These are phyloP conservation scores for Cetoscarus ocellatus DNA, from an alignment of 2,797 vertebrate genomes.

Conservation along the genomic window DNA sequence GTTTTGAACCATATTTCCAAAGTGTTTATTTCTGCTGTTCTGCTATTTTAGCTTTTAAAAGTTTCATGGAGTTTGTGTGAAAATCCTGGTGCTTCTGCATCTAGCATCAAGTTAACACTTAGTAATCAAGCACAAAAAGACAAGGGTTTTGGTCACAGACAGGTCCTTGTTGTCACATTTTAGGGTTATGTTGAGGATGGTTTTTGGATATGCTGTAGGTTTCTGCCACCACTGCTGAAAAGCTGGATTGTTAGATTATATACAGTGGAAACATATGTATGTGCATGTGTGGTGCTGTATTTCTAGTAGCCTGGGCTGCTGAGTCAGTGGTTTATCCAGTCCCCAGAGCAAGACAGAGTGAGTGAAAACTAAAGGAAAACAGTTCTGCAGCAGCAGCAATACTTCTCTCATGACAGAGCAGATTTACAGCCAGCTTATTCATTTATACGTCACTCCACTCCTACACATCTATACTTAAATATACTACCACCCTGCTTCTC, in stretches of 20 bases:
- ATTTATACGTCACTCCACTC: not conserved
- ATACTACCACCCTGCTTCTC: not conserved
- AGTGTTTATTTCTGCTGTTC: no score
- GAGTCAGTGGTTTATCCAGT: slow-evolving; percentile 39
- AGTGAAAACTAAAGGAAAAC: slow-evolving; percentile 11
- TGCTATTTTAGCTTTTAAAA: no score
- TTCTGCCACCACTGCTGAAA: not conserved
- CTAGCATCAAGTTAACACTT: no score
- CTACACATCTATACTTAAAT: not conserved
- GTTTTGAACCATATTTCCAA: no score
- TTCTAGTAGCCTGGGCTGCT: slow-evolving; percentile 1
- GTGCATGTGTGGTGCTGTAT: not conserved
- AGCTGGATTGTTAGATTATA: not conserved
- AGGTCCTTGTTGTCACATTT: not conserved
- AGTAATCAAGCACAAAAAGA: no score
- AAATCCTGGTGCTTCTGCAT: no score
- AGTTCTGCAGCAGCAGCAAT: slow-evolving; percentile 21
- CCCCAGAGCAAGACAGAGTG: slow-evolving; percentile 5
- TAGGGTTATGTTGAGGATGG: not conserved
- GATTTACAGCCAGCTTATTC: slow-evolving; percentile 24
- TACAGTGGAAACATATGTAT: not conserved
- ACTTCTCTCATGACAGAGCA: slow-evolving; percentile 29
- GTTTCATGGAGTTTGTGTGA: no score
- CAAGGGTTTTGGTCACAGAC: not conserved
- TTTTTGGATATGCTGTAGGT: not conserved